Base-by-base conservation (phyloP, 2,113 vertebrate genomes). In the Mellivora capensis region DNA sequence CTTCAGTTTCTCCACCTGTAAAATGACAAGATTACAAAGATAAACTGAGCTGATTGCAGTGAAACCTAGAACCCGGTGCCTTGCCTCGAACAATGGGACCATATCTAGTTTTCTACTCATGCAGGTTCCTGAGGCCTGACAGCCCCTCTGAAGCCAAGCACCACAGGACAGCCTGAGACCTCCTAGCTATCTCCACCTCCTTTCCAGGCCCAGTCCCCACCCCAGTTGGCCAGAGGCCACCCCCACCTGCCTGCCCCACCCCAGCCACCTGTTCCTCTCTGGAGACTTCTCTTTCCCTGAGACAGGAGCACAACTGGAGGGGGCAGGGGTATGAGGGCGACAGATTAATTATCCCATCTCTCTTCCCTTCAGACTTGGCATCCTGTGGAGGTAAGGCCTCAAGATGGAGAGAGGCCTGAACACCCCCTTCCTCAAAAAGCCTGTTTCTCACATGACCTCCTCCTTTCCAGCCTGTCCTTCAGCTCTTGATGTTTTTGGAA, bases 401-500 rank as follows among this genome's bases (percentile, higher is more conserved):
- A 54, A 92, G 74, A 61, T 62, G 2, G 64, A 85, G 15, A 74
- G 62, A 96, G n/a, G 39, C 44, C 74, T 69, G 7, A 13, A 13
- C 10, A 21, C 12, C 49, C 15, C 25, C 57, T 93, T 71, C 25
- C 54, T 29, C 39, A 8, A 34, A 76, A 93, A n/a, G 47, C 29
- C 34, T 23, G 17, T 91, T 93, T 83, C 57, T 74, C 54, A 42
- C 23, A 93, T 49, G 34, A 13, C 74, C 23, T 64, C 44, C 6
- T 5, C 37, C 29, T 72, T 42, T 94, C 21, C 18, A 88, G 52
- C 23, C 82, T 1, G 25, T 29, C 15, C 59, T 47, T 98, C 59
- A 87, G 91, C 44, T 96, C 71, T 34, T 95, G 74, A 97, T 42
- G 77, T 93, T 94, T 97, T 94, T 49, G 47, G 61, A 67, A 1